Conservation (phyloP, 2,888 invertebrate genomes). For the Agriopis leucophaearia region DNA sequence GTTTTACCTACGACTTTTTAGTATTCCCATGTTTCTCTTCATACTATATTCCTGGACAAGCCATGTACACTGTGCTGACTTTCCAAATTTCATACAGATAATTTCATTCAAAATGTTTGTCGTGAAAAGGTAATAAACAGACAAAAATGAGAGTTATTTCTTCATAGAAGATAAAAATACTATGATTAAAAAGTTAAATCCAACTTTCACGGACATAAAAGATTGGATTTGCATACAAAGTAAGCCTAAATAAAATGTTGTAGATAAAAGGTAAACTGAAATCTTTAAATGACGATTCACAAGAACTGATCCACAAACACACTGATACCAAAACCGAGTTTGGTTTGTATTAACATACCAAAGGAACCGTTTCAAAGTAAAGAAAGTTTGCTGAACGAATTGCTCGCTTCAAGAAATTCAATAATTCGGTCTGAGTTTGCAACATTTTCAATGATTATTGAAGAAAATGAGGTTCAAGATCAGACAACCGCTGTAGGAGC, state of each 20-base stretch:
- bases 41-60: no score
- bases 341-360: slow-evolving; percentile 44
- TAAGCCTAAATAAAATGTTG: not conserved
- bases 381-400: slow-evolving; percentile 44
- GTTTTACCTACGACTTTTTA: no score
- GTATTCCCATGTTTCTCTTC: no score
- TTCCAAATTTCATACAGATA: no score
- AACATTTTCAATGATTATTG: slow-evolving; percentile 30
- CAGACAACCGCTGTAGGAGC: slow-evolving; percentile 8
- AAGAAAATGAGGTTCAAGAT: slow-evolving; percentile 4
- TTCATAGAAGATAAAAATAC: no score
- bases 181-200: no score
- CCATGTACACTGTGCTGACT: no score
- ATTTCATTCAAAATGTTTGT: no score
- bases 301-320: slow-evolving; percentile 34
- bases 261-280: not conserved
- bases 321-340: slow-evolving; percentile 35
- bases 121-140: no score
- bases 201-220: no score
- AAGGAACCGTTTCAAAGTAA: slow-evolving; percentile 35
- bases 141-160: no score
- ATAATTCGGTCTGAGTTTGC: slow-evolving; percentile 34
- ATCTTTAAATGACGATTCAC: slow-evolving; percentile 4
- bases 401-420: slow-evolving; percentile 41
- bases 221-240: no score